Base-by-base conservation (phyloP, 2,797 vertebrate species). In the Anniella stebbinsi region DNA sequence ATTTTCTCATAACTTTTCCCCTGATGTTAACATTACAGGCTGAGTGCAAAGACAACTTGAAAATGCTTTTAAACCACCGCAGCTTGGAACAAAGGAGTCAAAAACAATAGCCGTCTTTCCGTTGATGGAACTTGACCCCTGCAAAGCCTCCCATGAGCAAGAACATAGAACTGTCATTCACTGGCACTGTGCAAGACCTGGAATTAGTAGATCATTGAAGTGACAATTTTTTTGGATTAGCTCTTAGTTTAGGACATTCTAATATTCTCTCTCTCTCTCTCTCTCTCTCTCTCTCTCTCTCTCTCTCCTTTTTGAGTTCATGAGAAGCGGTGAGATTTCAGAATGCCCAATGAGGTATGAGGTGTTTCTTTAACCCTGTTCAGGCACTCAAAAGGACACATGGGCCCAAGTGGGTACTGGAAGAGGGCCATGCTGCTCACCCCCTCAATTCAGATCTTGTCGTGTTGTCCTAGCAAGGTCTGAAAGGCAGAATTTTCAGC, bases 141-240 rank as follows among this genome's bases (percentile, higher is more conserved):
- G 0, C 0, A 0, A 28, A 87, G 83, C 23, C 75, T 85, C 77
- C 25, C 69, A 54, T 0, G 0, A 2, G 13, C 9, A 78, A 88
- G 69, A 45, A 63, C 25, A 80, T 1, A 41, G 77, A 91, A 38
- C 88, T 93, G 90, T 45, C 92, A 38, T 82, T 80, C 89, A 48
- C 18, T 76, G 86, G 36, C 90, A 87, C 67, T 6, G n/a, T 0
- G 0, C n/a, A 67, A 23, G n/a, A 48, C 81, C 0, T 0, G 80
- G 51, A 90, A 90, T 80, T 13, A 84, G 4, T 0, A 0, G 60
- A 5, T 92, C 48, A 21, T 67, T 76, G 41, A 45, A 48, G 7
- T 80, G 91, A 87, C 48, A 54, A 84, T 87, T 33, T 73, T 25
- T 70, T 87, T 0, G 0, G n/a, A 77, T 21, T 69, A 33, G 5